phyloP scores from a whole-genome alignment of 2,888 invertebrate species.

The Nebria brevicollis region DNA sequence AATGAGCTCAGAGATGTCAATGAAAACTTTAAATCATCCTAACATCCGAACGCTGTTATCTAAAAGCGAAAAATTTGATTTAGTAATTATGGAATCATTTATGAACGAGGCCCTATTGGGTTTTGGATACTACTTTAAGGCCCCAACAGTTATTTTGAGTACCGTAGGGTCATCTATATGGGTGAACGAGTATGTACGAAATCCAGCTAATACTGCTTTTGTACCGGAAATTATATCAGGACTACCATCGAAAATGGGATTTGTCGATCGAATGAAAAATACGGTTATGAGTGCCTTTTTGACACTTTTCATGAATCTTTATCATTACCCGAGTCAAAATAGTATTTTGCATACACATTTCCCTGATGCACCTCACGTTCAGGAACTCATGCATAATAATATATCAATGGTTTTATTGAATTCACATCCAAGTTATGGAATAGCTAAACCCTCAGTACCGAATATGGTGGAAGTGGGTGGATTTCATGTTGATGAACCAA shows the following conservation, averaged over 20 bases:
- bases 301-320: background rate
- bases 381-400: constrained; percentile 32
- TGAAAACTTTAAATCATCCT: constrained; percentile 52
- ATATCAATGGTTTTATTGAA: constrained; percentile 41
- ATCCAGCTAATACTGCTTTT: constrained; percentile 64
- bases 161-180: constrained; percentile 63
- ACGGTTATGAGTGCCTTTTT: constrained; percentile 53
- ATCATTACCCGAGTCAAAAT: constrained; percentile 27
- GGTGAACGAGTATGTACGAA: constrained; percentile 64
- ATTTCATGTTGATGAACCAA: constrained; percentile 28
- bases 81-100: constrained; percentile 63
- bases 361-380: constrained; percentile 24
- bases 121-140: constrained; percentile 58
- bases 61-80: constrained; percentile 60
- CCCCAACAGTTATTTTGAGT: constrained; percentile 60
- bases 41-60: constrained; percentile 54
- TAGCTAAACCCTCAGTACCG: constrained; percentile 35
- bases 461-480: constrained; percentile 37
- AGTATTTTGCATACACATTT: constrained; percentile 38
- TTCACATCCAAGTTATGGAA: constrained; percentile 36
- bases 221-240: constrained; percentile 63
- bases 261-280: constrained; percentile 68
- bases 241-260: constrained; percentile 63
- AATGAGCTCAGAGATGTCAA: constrained; percentile 44
- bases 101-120: constrained; percentile 64